Conservation (phyloP, 2,797 vertebrate genomes). For the Strix occidentalis region DNA sequence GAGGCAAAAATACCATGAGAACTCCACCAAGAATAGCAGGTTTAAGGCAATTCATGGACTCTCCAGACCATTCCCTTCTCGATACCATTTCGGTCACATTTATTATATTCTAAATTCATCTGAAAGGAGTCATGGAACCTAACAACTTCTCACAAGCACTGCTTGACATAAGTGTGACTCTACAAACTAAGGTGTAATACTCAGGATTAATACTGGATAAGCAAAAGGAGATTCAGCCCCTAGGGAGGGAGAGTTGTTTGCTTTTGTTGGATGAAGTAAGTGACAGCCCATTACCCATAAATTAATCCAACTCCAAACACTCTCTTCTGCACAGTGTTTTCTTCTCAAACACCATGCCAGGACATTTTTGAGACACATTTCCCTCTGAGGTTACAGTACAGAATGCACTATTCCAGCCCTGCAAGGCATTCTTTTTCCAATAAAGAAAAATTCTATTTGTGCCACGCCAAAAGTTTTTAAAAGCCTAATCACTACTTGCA, state of each 20-base stretch:
- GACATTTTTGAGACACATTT: constrained; percentile 4
- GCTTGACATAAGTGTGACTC: neutral
- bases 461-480: neutral
- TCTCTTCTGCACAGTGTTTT: neutral
- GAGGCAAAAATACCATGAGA: neutral
- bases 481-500: constrained; percentile 43
- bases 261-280: neutral
- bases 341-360: neutral
- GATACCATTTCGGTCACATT: neutral
- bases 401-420: neutral
- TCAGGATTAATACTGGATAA: neutral
- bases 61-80: neutral
- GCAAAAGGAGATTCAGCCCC: neutral
- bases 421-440: neutral
- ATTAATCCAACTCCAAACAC: neutral
- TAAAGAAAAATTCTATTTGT: neutral
- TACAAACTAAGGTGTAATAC: neutral
- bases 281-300: neutral
- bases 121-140: neutral
- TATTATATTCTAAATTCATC: neutral
- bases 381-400: neutral
- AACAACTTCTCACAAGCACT: neutral
- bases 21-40: neutral
- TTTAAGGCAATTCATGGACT: neutral
- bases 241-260: neutral